Evolutionary conservation across 2,888 invertebrate genomes (phyloP).

Genomic region (Cactoblastis cactorum): DNA sequence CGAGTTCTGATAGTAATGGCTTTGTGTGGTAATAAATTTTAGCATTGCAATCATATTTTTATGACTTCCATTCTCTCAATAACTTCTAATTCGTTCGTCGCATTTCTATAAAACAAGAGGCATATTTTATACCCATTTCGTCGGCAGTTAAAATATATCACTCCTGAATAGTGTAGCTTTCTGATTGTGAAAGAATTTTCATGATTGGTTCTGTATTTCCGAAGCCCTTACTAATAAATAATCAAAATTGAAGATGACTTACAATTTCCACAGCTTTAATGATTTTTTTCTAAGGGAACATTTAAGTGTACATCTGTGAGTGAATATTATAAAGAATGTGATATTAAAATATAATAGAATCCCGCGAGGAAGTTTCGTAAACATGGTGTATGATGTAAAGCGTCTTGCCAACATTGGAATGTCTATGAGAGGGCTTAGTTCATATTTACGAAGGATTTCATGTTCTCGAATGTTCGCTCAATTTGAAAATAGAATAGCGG

Average conservation of each 20-base stretch:
- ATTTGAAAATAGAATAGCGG: not conserved
- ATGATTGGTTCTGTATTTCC: too few relatives aligned
- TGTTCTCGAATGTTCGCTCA: not conserved
- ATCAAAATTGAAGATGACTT: too few relatives aligned
- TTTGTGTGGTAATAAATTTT: not conserved
- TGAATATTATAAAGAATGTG: not conserved
- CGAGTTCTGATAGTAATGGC: not conserved
- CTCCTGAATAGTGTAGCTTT: too few relatives aligned
- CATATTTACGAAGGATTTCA: not conserved
- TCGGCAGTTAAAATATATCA: too few relatives aligned
- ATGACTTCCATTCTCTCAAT: not conserved
- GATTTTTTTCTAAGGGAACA: too few relatives aligned
- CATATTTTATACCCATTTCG: too few relatives aligned
- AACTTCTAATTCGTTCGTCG: not conserved
- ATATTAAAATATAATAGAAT: not conserved
- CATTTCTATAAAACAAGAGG: not conserved
- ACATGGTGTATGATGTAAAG: not conserved
- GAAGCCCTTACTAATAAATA: too few relatives aligned
- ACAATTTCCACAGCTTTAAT: too few relatives aligned
- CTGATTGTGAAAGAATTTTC: too few relatives aligned
- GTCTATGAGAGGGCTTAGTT: not conserved
- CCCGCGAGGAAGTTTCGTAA: not conserved
- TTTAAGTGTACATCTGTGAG: conserved; percentile 4
- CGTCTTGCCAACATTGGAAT: not conserved
- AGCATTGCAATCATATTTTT: conserved; percentile 4